Evolutionary conservation across 2,888 invertebrate genomes (phyloP).

Genomic region (Athripsodes cinereus): DNA sequence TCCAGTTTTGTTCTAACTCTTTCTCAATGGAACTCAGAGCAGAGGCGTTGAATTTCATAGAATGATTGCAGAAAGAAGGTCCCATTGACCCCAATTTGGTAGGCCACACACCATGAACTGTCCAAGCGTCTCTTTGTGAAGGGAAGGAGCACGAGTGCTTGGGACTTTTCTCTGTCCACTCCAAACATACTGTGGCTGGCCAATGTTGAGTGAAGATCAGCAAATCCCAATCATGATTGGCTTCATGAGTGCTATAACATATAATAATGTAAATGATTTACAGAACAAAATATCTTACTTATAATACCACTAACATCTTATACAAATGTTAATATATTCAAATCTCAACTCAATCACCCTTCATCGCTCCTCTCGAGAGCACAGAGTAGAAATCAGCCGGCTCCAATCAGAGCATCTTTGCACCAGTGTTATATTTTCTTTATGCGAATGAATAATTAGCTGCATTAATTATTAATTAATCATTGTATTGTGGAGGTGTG

Average conservation of each 20-base stretch:
- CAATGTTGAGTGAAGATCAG: conserved; percentile 77
- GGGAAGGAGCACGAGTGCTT: conserved; percentile 61
- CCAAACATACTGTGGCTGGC: conserved; percentile 66
- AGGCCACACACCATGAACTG: conserved; percentile 82
- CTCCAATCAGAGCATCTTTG: too few relatives aligned
- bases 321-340: too few relatives aligned
- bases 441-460: too few relatives aligned
- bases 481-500: too few relatives aligned
- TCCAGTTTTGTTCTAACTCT: conserved; percentile 60
- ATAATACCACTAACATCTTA: too few relatives aligned
- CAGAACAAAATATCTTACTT: too few relatives aligned
- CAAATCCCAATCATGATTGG: conserved; percentile 57
- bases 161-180: conserved; percentile 59
- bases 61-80: conserved; percentile 65
- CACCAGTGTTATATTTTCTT: too few relatives aligned
- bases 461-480: too few relatives aligned
- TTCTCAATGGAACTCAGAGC: conserved; percentile 53
- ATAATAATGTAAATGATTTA: too few relatives aligned
- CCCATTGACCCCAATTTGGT: conserved; percentile 60
- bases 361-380: too few relatives aligned
- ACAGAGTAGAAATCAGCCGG: too few relatives aligned
- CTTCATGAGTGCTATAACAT: background rate
- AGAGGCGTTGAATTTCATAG: conserved; percentile 59
- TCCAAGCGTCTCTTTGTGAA: conserved; percentile 57
- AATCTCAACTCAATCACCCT: too few relatives aligned